phyloP scores from a whole-genome alignment of 2,888 invertebrate genomes.

The Eupithecia insigniata region DNA sequence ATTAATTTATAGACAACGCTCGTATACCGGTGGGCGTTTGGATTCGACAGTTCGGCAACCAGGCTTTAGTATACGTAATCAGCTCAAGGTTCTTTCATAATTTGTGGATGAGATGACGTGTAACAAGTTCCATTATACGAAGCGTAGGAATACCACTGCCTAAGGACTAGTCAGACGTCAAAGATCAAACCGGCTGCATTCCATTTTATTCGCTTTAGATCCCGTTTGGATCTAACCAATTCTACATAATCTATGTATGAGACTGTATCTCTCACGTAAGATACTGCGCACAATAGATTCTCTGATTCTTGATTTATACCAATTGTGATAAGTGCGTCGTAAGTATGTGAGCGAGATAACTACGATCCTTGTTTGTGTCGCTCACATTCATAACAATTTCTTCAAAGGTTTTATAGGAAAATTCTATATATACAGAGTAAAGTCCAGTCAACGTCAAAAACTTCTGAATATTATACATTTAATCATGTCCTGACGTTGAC shows the following conservation, averaged over 20 bases:
- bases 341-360: not conserved
- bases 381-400: not conserved
- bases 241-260: conserved; percentile 27
- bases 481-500: conserved; percentile 32
- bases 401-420: not conserved
- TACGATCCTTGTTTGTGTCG: not conserved
- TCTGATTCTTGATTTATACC: conserved; percentile 35
- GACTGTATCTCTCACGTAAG: conserved; percentile 25
- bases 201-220: conserved; percentile 28
- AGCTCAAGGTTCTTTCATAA: conserved; percentile 64
- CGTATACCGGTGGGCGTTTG: conserved; percentile 60
- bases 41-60: conserved; percentile 46
- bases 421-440: not conserved
- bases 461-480: conserved; percentile 9
- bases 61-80: conserved; percentile 58
- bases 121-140: conserved; percentile 37
- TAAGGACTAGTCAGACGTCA: conserved; percentile 35
- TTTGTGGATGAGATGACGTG: conserved; percentile 58
- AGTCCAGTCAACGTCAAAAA: not conserved
- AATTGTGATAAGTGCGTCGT: conserved; percentile 39
- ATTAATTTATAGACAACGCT: conserved; percentile 63
- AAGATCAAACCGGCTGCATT: conserved; percentile 42
- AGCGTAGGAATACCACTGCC: conserved; percentile 19
- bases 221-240: conserved; percentile 25
- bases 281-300: conserved; percentile 39